Evolutionary conservation across 2,797 vertebrate species (phyloP).

Genomic region (Lithobates pipiens): DNA sequence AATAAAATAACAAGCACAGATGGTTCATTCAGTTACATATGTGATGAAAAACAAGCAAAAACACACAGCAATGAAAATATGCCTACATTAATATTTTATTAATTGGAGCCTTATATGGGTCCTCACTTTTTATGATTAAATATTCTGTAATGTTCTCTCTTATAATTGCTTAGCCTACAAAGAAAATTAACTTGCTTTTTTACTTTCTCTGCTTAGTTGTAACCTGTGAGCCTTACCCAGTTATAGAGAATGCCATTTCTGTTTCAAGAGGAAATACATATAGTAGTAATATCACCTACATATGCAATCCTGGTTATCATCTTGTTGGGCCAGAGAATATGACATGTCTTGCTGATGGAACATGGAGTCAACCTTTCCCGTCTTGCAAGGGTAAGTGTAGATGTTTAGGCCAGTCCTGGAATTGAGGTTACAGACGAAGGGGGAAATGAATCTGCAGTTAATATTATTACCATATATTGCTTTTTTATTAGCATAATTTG

Average conservation of each 20-base stretch:
- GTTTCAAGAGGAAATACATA: conserved; percentile 72
- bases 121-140: no score
- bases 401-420: background rate
- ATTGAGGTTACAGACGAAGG: background rate
- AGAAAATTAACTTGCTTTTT: background rate
- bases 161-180: background rate
- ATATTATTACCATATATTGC: no score
- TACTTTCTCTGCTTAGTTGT: conserved; percentile 67
- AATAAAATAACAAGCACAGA: no score
- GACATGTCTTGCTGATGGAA: conserved; percentile 81
- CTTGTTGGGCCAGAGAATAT: conserved; percentile 78
- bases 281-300: conserved; percentile 78
- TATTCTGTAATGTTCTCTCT: no score
- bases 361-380: conserved; percentile 83
- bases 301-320: conserved; percentile 78
- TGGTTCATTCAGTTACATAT: no score
- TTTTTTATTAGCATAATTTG: no score
- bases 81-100: no score
- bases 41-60: no score
- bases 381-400: conserved; percentile 75
- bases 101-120: no score
- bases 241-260: conserved; percentile 77
- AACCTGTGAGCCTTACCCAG: conserved; percentile 79
- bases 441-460: background rate
- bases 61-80: no score